Evolutionary conservation across 2,888 invertebrate species (phyloP).

Genomic region (Ctenicera cuprea): DNA sequence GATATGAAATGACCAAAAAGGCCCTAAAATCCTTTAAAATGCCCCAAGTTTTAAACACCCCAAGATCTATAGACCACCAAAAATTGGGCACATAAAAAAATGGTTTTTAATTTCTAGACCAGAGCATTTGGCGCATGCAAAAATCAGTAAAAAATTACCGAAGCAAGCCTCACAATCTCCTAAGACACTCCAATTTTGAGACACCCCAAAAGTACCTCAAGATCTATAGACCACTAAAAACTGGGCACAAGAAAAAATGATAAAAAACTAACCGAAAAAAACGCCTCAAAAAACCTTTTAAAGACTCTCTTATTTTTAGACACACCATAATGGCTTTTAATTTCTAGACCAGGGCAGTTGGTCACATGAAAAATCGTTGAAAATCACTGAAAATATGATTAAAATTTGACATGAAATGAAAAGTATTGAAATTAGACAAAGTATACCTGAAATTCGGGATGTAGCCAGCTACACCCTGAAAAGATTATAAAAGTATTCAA

Average conservation of each 20-base stretch:
- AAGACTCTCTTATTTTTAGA: background rate
- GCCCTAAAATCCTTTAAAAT: conserved; percentile 10
- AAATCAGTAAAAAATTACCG: too few relatives aligned
- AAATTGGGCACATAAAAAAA: too few relatives aligned
- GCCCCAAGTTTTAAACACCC: background rate
- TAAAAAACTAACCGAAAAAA: background rate
- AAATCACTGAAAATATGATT: conserved; percentile 19
- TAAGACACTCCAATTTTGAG: too few relatives aligned
- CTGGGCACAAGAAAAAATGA: background rate
- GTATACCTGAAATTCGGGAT: conserved; percentile 6
- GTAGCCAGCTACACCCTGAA: too few relatives aligned
- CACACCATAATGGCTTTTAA: too few relatives aligned
- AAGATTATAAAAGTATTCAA: conserved; percentile 13
- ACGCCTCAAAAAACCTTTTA: conserved; percentile 9
- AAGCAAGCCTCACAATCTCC: too few relatives aligned
- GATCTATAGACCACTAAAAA: too few relatives aligned
- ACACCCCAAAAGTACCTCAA: too few relatives aligned
- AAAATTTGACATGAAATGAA: background rate
- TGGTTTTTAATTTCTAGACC: too few relatives aligned
- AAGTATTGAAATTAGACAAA: conserved; percentile 5
- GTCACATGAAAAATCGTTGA: conserved; percentile 2
- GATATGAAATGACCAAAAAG: conserved; percentile 9
- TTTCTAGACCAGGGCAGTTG: conserved; percentile 18
- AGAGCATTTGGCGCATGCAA: too few relatives aligned
- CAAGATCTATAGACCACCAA: too few relatives aligned